A percentile compares a stretch with the other conserved stretches of the same genome.
Evolutionary conservation across 2,888 invertebrate genomes (phyloP).

Genomic region (Erynnis tages): DNA sequence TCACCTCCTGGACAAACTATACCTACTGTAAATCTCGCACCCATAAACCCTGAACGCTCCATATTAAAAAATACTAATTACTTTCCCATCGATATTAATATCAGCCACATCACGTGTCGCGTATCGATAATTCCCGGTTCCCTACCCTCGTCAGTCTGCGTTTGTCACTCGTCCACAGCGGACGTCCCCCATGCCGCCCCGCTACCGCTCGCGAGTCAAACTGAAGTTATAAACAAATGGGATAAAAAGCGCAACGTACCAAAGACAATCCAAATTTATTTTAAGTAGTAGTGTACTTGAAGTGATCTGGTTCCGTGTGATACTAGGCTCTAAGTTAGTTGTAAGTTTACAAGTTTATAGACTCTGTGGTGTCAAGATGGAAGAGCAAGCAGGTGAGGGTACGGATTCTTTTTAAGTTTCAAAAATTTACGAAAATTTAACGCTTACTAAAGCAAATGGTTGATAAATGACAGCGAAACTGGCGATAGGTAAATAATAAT

Average conservation of each 20-base stretch:
- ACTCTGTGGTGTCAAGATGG: slow-evolving; percentile 52
- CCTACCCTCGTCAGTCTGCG: slow-evolving; percentile 28
- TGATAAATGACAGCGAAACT: too few relatives aligned
- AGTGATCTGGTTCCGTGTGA: slow-evolving; percentile 59
- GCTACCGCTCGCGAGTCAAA: slow-evolving; percentile 58
- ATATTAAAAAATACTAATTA: too few relatives aligned
- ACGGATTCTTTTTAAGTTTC: not conserved
- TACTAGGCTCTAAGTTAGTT: slow-evolving; percentile 65
- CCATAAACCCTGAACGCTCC: too few relatives aligned
- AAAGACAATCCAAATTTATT: slow-evolving; percentile 33
- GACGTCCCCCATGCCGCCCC: slow-evolving; percentile 31
- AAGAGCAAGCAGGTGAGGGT: slow-evolving; percentile 63
- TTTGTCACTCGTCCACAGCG: slow-evolving; percentile 25
- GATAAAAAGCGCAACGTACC: slow-evolving; percentile 47
- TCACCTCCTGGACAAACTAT: too few relatives aligned
- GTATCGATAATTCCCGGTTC: slow-evolving; percentile 22
- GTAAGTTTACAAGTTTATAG: slow-evolving; percentile 40
- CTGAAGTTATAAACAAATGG: slow-evolving; percentile 67
- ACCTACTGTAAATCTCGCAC: too few relatives aligned
- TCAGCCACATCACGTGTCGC: not conserved
- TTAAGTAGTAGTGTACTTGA: slow-evolving; percentile 19
- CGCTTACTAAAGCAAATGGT: not conserved
- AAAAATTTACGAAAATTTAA: not conserved
- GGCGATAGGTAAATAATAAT: too few relatives aligned
- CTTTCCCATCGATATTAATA: not conserved